Evolutionary conservation across 2,888 invertebrate genomes (phyloP), one percentile per base, ranked within the genome.

Genomic region (Anthrax anthrax): DNA sequence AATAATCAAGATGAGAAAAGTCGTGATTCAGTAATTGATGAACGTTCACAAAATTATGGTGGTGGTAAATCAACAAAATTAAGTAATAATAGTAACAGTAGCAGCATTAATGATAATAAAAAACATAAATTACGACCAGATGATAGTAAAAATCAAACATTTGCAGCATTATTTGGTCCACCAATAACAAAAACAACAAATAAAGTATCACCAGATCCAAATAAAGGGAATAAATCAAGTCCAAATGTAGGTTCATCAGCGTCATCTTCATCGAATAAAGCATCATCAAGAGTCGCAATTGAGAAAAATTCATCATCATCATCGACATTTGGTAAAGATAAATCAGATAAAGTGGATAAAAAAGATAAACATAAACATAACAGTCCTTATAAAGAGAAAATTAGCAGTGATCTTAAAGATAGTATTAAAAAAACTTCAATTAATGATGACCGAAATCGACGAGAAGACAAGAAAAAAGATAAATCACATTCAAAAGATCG

Each of bases 131-230:
- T 70, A 37, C 74, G 76, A 53, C 65, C 73, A 53, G 77, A 77
- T 56, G 64, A 73, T 41, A 70, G 72, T 39, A 78, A 74, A 61
- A 69, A 71, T 9, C 72, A 76, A 57, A 76, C 80, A 51, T 90
- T 90, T 66, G 80, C 80, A 42, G 82, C 80, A 56, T 70, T 91
- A 39, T 91, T 91, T 70, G 90, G 90, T 0, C 73, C 82, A 18
- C 87, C 89, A 0, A 81, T 90, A 55, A 81, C 80, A 48, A 87
- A 86, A 61, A 80, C 80, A 36, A 71, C 55, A 1, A 46, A 78
- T 4, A 84, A 82, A 69, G 71, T 76, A 32, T 78, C 79, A 9
- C 77, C 80, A 14, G 82, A 81, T 51, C 73, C 74, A 60, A 71
- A 70, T 52, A 61, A 65, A 43, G 47, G 39, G 39, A 44, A 44